Percentiles rank a stretch among this genome's conserved stretches.
Evolutionary conservation across 2,888 invertebrate species (phyloP).

Genomic region (Leptinotarsa juncta): DNA sequence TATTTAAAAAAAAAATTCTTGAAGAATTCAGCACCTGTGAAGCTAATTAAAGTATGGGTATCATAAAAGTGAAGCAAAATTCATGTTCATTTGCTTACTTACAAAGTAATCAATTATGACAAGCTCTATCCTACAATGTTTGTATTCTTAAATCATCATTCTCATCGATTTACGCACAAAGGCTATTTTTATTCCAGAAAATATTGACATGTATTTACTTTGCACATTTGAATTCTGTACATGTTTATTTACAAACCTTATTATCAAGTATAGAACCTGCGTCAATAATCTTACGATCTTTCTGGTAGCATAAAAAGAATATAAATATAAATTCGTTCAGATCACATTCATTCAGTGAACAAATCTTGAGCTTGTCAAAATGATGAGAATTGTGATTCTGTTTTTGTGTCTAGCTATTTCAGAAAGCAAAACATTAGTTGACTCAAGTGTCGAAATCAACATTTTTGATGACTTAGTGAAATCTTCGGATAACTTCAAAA

Average conservation of each 20-base stretch:
- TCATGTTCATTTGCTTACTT: no score
- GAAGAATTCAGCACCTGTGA: no score
- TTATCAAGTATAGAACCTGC: constrained; percentile 4
- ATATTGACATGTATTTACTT: constrained; percentile 14
- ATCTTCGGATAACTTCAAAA: background rate
- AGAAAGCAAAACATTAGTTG: constrained; percentile 16
- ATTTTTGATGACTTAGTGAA: constrained; percentile 2
- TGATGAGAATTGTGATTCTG: background rate
- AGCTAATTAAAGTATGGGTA: no score
- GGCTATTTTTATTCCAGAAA: background rate
- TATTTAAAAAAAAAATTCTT: no score
- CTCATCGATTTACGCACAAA: background rate
- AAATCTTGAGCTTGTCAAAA: background rate
- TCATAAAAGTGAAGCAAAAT: no score
- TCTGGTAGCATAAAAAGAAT: background rate
- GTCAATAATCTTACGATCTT: constrained; percentile 3
- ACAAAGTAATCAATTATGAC: background rate
- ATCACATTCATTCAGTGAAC: background rate
- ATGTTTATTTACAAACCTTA: background rate
- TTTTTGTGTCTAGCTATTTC: background rate
- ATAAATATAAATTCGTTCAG: background rate
- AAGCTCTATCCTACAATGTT: background rate
- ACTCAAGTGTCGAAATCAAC: constrained; percentile 12
- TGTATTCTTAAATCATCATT: background rate
- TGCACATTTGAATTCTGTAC: background rate